These are phyloP conservation scores for Drosophila suboccidentalis DNA, from an alignment of 2,888 invertebrate species.

Conservation along the genomic window DNA sequence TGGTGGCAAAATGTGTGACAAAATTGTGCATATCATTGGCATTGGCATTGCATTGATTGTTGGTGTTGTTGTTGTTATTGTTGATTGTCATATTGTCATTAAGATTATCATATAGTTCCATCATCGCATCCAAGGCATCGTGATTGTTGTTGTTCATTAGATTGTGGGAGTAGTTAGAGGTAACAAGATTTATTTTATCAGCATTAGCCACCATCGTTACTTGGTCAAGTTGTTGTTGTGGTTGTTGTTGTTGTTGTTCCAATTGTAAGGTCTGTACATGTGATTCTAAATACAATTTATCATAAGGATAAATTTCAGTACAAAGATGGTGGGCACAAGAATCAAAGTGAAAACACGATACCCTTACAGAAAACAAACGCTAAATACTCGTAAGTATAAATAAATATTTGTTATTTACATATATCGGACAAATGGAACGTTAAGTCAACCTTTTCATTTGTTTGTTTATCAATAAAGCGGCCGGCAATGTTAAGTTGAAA, in stretches of 20 bases:
- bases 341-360: conserved; percentile 36
- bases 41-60: conserved; percentile 42
- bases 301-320: conserved; percentile 80
- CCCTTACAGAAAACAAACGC: conserved; percentile 29
- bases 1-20: conserved; percentile 65
- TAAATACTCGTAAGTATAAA: neutral
- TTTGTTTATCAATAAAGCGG: neutral
- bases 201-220: conserved; percentile 86
- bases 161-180: conserved; percentile 84
- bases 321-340: conserved; percentile 59
- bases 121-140: conserved; percentile 56
- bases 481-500: neutral
- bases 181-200: conserved; percentile 86
- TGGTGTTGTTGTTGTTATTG: conserved; percentile 40
- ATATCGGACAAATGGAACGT: neutral
- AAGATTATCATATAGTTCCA: conserved; percentile 56
- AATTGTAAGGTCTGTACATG: conserved; percentile 87
- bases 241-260: conserved; percentile 81
- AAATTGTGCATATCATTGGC: conserved; percentile 65
- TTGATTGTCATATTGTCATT: conserved; percentile 55
- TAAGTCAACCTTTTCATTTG: neutral
- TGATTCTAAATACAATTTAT: conserved; percentile 86
- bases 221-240: conserved; percentile 85
- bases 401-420: neutral
- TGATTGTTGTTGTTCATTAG: conserved; percentile 50